Conservation (phyloP, 2,888 invertebrate genomes). For the Disparrhopalites patrizii region DNA sequence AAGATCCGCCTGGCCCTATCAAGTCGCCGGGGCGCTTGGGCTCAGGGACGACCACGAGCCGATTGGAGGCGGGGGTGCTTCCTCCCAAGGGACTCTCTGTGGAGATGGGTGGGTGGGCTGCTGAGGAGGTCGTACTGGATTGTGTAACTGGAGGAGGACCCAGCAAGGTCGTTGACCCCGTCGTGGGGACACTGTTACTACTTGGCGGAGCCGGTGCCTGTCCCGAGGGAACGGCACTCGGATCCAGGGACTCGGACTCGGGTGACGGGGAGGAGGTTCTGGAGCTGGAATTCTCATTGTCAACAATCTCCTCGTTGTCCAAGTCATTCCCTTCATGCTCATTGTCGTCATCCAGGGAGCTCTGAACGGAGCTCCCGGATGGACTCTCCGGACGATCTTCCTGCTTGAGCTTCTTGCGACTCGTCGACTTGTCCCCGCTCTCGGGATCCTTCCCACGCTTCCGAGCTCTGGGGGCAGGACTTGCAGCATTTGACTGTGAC, state of each 20-base stretch:
- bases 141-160: too few species aligned
- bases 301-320: constrained; percentile 45
- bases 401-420: constrained; percentile 59
- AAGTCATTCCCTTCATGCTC: constrained; percentile 44
- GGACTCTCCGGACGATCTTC: constrained; percentile 68
- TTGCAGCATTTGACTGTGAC: constrained; percentile 47
- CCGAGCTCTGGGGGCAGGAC: constrained; percentile 46
- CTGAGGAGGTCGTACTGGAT: too few species aligned
- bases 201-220: constrained; percentile 36
- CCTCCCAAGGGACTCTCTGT: constrained; percentile 28
- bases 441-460: constrained; percentile 54
- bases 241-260: constrained; percentile 34
- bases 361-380: constrained; percentile 77
- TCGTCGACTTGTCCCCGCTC: constrained; percentile 56
- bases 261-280: constrained; percentile 47
- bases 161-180: too few species aligned
- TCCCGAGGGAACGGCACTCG: too few species aligned
- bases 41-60: constrained; percentile 38
- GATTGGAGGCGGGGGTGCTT: constrained; percentile 33
- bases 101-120: constrained; percentile 7
- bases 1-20: constrained; percentile 7
- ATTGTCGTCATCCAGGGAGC: constrained; percentile 66
- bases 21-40: constrained; percentile 39
- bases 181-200: too few species aligned
- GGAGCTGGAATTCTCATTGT: constrained; percentile 48